phyloP scores from a whole-genome alignment of 2,888 invertebrate species.

The Drosophila neotestacea region DNA sequence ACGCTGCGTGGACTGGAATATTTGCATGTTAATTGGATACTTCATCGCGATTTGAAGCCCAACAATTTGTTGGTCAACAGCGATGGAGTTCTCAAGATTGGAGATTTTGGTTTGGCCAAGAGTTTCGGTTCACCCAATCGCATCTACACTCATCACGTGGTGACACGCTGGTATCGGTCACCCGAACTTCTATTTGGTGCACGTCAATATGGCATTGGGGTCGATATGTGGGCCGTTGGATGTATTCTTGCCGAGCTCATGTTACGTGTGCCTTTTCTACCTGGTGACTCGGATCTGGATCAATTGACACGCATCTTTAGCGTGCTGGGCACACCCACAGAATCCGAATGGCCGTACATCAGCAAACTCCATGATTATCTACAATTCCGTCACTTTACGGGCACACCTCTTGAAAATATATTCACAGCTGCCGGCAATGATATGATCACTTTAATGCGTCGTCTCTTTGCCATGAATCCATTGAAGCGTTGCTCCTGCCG shows the following conservation, averaged over 20 bases:
- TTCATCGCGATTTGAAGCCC: conserved; percentile 99
- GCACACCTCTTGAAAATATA: conserved; percentile 94
- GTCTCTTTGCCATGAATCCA: conserved; percentile 93
- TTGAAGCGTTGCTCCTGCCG: conserved; percentile 92
- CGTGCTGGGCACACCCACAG: conserved; percentile 96
- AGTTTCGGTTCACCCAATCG: conserved; percentile 98
- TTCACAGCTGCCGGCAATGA: conserved; percentile 98
- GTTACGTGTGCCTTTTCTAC: conserved; percentile 95
- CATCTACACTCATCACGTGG: conserved; percentile 98
- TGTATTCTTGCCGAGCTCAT: conserved; percentile 98
- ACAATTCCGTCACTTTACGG: conserved; percentile 94
- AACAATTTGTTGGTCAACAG: conserved; percentile 98
- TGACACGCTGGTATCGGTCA: conserved; percentile 96
- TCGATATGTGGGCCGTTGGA: conserved; percentile 99
- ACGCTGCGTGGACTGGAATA: conserved; percentile 97
- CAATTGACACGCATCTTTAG: conserved; percentile 98
- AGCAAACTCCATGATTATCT: conserved; percentile 95
- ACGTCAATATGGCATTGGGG: conserved; percentile 96
- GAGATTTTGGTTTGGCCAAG: conserved; percentile 99
- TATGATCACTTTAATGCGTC: conserved; percentile 92
- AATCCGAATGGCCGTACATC: conserved; percentile 96
- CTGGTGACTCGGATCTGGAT: conserved; percentile 98
- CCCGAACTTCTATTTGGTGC: conserved; percentile 99
- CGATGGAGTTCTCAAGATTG: conserved; percentile 97
- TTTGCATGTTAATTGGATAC: conserved; percentile 97